Percentiles rank a stretch among this genome's conserved stretches.
phyloP scores from a whole-genome alignment of 2,888 invertebrate genomes.

The Macrosiphum euphorbiae region DNA sequence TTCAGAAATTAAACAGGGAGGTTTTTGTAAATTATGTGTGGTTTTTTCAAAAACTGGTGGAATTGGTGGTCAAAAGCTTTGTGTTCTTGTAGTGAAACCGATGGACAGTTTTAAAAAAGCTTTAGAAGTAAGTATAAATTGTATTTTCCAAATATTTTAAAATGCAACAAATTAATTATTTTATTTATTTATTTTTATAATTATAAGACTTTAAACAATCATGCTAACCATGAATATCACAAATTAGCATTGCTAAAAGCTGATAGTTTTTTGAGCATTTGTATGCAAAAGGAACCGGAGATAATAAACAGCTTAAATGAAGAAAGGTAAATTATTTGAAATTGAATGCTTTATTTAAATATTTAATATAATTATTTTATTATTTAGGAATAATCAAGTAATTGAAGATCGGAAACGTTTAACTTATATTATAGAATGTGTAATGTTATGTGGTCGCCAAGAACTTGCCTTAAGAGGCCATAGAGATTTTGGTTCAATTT shows the following conservation, averaged over 20 bases:
- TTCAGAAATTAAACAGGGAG: not conserved
- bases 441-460: too few relatives aligned
- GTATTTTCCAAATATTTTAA: not conserved
- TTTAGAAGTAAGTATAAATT: constrained; percentile 20
- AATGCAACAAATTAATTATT: not conserved
- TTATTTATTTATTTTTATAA: too few relatives aligned
- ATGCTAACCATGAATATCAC: not conserved
- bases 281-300: not conserved
- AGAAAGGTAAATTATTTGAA: not conserved
- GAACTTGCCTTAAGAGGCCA: too few relatives aligned
- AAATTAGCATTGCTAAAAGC: constrained; percentile 7
- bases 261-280: not conserved
- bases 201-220: too few relatives aligned
- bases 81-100: not conserved
- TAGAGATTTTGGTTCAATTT: too few relatives aligned
- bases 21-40: constrained; percentile 25
- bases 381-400: too few relatives aligned
- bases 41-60: constrained; percentile 18
- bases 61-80: constrained; percentile 3
- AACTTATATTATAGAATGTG: too few relatives aligned
- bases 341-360: too few relatives aligned
- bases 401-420: too few relatives aligned
- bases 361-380: too few relatives aligned
- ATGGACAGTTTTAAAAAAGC: constrained; percentile 6
- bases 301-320: not conserved